Evolutionary conservation across 2,113 vertebrate species (phyloP).

Genomic region (Ginglymostoma cirratum): DNA sequence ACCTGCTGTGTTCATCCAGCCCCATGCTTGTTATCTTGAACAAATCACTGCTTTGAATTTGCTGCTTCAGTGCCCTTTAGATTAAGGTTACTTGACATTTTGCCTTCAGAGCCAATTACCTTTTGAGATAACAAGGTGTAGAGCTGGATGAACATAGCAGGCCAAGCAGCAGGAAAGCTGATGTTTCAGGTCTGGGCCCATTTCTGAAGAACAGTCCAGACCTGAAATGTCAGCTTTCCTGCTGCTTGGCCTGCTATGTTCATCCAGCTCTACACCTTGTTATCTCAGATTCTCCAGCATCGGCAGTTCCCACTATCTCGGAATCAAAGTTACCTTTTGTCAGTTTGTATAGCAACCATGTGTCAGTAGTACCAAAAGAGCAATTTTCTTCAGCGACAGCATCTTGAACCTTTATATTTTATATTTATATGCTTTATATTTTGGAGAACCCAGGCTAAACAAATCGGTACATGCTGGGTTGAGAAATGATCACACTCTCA

Average conservation of each 20-base stretch:
- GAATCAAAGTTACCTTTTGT: slow-evolving; percentile 54
- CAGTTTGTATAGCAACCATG: slow-evolving; percentile 84
- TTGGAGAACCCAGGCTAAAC: slow-evolving; percentile 75
- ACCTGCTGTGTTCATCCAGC: no score
- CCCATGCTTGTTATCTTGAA: no score
- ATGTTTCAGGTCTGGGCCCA: no score
- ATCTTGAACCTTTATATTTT: slow-evolving; percentile 58
- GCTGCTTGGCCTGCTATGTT: no score
- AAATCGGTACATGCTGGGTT: slow-evolving; percentile 76
- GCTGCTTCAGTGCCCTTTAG: background rate
- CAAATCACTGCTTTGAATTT: background rate
- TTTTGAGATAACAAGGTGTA: slow-evolving; percentile 35
- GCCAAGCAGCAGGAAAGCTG: no score
- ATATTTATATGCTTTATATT: slow-evolving; percentile 64
- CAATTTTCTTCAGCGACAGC: slow-evolving; percentile 72
- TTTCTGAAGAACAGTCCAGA: no score
- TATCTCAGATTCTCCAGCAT: no score
- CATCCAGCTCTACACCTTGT: no score
- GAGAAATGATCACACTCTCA: slow-evolving; percentile 79
- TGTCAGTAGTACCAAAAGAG: slow-evolving; percentile 89
- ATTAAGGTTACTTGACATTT: background rate
- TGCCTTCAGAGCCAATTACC: slow-evolving; percentile 51
- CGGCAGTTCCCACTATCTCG: no score
- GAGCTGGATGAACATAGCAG: no score
- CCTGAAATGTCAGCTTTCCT: no score